Percentiles rank a stretch among this genome's conserved stretches.
Conservation (phyloP, 2,113 vertebrate species). For the Columbina picui region DNA sequence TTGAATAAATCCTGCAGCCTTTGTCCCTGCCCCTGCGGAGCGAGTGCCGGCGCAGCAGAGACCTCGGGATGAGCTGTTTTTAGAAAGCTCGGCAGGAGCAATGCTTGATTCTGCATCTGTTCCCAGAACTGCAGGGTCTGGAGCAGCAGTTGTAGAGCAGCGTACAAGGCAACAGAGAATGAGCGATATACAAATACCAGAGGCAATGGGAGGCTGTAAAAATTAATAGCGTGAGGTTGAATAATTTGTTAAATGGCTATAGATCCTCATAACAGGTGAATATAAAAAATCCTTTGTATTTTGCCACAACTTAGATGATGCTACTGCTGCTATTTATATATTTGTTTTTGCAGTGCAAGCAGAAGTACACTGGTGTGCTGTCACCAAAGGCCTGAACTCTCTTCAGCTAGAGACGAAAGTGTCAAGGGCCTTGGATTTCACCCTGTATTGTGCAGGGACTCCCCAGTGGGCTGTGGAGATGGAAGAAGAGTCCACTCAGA, state of each 20-base stretch:
- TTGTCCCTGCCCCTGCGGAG: neutral
- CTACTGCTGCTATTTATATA: neutral
- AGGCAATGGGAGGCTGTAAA: neutral
- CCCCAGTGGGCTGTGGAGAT: neutral
- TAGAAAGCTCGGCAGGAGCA: neutral
- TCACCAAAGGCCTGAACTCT: neutral
- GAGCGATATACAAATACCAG: neutral
- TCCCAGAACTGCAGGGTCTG: neutral
- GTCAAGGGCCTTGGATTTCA: neutral
- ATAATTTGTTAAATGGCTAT: neutral
- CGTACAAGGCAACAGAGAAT: neutral
- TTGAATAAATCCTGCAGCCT: neutral
- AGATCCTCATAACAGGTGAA: neutral
- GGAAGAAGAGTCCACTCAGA: neutral
- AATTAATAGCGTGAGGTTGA: neutral
- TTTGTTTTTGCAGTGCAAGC: neutral
- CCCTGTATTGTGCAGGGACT: neutral
- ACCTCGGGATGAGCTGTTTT: conserved; percentile 8
- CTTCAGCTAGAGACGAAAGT: neutral
- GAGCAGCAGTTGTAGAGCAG: rapidly evolving
- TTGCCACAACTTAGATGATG: neutral
- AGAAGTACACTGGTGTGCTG: rapidly evolving
- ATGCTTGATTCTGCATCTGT: neutral
- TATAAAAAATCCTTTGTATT: neutral
- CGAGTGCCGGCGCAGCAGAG: neutral